Evolutionary conservation across 92 coral and sea anemone genomes (phyloP).

Genomic region (Bergia sp.): DNA sequence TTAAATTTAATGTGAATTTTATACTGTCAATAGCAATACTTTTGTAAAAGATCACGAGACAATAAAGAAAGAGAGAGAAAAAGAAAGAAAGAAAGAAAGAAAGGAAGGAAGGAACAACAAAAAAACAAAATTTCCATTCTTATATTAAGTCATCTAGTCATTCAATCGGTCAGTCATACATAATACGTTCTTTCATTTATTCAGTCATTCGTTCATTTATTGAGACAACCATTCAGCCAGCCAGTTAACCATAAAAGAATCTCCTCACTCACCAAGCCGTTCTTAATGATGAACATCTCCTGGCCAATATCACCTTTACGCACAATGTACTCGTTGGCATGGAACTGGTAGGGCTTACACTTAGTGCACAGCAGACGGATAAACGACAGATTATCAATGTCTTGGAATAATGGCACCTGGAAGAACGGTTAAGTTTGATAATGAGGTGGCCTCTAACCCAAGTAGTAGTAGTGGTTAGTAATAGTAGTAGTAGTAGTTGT

Average conservation of each 20-base stretch:
- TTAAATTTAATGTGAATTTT: no score
- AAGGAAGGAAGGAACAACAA: no score
- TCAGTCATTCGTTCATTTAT: background rate
- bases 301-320: conserved; percentile 93
- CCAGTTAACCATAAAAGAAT: background rate
- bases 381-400: conserved; percentile 61
- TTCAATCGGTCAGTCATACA: no score
- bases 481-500: no score
- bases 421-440: background rate
- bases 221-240: background rate
- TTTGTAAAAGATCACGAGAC: no score
- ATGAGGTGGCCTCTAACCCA: background rate
- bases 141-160: no score
- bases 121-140: no score
- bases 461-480: no score
- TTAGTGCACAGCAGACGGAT: conserved; percentile 82
- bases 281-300: conserved; percentile 79
- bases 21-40: no score
- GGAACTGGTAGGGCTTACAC: conserved; percentile 74
- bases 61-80: no score
- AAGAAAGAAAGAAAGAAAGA: no score
- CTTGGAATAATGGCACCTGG: conserved; percentile 75
- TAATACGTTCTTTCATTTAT: no score
- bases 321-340: conserved; percentile 76
- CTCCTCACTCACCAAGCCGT: conserved; percentile 68